Conservation (phyloP, 1,140 invertebrate genomes). For the Sminthurides bifidus region DNA sequence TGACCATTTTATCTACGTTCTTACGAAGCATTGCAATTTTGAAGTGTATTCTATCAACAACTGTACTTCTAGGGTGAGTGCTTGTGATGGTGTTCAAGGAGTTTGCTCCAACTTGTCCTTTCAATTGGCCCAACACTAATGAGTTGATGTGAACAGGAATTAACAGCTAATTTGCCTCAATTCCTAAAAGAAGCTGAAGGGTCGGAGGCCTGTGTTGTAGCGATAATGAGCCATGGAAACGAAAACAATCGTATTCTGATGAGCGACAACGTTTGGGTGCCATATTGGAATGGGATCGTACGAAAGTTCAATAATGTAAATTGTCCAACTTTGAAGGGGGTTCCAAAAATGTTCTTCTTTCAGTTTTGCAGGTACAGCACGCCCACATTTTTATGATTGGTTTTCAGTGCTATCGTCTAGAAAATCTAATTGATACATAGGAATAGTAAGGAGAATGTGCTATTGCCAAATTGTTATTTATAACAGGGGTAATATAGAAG, state of each 20-base stretch:
- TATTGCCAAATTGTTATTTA: neutral
- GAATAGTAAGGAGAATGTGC: no score
- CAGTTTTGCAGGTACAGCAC: conserved; percentile 52
- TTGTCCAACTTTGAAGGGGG: conserved; percentile 46
- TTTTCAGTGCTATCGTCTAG: neutral
- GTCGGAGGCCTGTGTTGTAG: conserved; percentile 43
- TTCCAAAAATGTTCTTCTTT: conserved; percentile 69
- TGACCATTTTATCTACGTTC: no score
- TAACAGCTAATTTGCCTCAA: neutral
- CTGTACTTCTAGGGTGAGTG: no score
- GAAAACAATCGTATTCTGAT: conserved; percentile 37
- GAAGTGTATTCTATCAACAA: no score
- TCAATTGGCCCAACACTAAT: no score
- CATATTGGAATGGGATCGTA: conserved; percentile 40
- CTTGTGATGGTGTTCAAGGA: neutral
- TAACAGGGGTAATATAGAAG: neutral
- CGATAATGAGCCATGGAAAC: conserved; percentile 47
- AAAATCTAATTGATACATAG: neutral
- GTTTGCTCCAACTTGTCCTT: neutral
- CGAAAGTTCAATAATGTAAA: conserved; percentile 48
- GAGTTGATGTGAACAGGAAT: no score
- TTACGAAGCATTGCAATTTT: no score
- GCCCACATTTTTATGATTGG: conserved; percentile 4
- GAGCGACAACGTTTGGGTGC: conserved; percentile 39
- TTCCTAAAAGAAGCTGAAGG: neutral